A percentile compares a stretch with the other conserved stretches of the same genome.
Conservation (phyloP, 37 sponge, comb jelly and placozoan genomes). For the Petrosia ficiformis region DNA sequence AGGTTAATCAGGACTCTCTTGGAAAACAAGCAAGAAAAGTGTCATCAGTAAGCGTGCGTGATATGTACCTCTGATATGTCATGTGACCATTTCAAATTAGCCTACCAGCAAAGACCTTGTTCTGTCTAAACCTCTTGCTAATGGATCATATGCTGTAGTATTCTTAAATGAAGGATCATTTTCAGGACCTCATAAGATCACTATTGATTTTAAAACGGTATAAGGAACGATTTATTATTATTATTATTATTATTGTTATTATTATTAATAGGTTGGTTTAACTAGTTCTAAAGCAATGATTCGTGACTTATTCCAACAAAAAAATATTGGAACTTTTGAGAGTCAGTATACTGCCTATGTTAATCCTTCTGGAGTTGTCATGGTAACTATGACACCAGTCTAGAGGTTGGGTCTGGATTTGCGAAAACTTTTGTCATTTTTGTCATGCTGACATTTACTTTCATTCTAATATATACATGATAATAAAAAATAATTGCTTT, state of each 20-base stretch:
- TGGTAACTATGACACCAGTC: slow-evolving; percentile 70
- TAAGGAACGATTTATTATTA: neutral
- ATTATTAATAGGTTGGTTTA: slow-evolving; percentile 38
- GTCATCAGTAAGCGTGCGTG: slow-evolving; percentile 6
- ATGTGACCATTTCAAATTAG: neutral
- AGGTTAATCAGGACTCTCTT: slow-evolving; percentile 80
- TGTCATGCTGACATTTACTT: no score
- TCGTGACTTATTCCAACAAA: slow-evolving; percentile 64
- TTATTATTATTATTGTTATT: neutral
- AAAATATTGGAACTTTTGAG: slow-evolving; percentile 63
- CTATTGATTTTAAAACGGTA: slow-evolving; percentile 44
- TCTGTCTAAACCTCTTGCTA: slow-evolving; percentile 34
- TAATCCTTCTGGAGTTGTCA: slow-evolving; percentile 73
- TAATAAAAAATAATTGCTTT: no score
- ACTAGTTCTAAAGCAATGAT: slow-evolving; percentile 15
- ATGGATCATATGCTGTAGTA: slow-evolving; percentile 47
- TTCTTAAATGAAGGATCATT: slow-evolving; percentile 42
- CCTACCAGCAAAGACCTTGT: slow-evolving; percentile 11
- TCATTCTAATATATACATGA: no score
- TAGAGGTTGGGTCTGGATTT: neutral
- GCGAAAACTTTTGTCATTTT: no score
- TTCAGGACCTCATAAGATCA: slow-evolving; percentile 40
- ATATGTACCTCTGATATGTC: neutral
- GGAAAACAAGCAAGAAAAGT: slow-evolving; percentile 74
- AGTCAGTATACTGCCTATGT: slow-evolving; percentile 41